Evolutionary conservation across 2,113 vertebrate species (phyloP).

Genomic region (Pygoscelis antarcticus): DNA sequence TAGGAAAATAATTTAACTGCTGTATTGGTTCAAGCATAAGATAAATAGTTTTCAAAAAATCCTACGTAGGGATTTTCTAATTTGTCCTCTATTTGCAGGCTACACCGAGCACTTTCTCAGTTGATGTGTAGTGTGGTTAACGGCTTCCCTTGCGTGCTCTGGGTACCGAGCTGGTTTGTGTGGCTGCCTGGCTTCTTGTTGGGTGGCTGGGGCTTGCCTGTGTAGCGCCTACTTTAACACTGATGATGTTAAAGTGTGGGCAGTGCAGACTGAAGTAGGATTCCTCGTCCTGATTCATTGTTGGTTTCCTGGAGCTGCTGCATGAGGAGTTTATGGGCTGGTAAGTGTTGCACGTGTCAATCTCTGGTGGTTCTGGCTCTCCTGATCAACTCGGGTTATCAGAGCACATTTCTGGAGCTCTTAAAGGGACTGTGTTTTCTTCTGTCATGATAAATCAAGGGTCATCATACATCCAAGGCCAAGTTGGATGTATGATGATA

Average conservation of each 20-base stretch:
- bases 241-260: background rate
- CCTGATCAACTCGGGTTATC: background rate
- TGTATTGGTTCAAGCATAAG: background rate
- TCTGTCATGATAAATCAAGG: background rate
- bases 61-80: accelerated
- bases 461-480: background rate
- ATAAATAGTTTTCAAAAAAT: background rate
- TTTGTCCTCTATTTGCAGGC: background rate
- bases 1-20: background rate
- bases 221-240: accelerated
- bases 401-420: background rate
- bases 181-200: background rate
- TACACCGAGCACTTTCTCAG: background rate
- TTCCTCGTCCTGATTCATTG: accelerated
- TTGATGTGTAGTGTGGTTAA: accelerated
- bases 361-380: background rate
- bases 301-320: background rate
- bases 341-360: background rate
- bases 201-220: background rate
- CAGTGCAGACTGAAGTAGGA: accelerated
- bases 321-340: background rate
- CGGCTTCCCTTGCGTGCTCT: background rate
- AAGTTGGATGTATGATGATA: background rate
- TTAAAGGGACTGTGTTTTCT: background rate
- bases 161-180: background rate